Evolutionary conservation across 2,888 invertebrate species (phyloP), one percentile per base, ranked within the genome.

Genomic region (Mesoligia furuncula): DNA sequence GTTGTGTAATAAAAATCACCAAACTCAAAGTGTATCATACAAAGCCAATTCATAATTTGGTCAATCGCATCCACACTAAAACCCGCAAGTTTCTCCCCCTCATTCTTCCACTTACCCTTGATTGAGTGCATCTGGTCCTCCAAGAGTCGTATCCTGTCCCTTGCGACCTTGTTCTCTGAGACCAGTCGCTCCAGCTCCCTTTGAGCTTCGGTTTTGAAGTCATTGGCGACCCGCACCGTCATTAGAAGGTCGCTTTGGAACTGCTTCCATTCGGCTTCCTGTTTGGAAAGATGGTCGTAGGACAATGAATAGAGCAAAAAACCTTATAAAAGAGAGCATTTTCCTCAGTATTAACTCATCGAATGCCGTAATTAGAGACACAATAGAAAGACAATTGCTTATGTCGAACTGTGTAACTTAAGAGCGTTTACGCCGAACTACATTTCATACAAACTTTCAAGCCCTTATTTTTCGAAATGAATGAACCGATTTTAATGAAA

Each of bases 131-230:
- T 97, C 93, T 99, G 99, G 84, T 98, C 97, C 90, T 98, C 98
- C 11, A 99, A 95, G 85, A 97, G 95, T 73, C 98, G 97, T 80
- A 99, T 97, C 88, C 98, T 98, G 90, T 99, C 99, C 78, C 98
- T 97, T 65, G 98, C 98, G 27, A 97, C 95, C 90, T 98, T 98
- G 95, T 99, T 99, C 93, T 99, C 99, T 90, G 98, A 97, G 80
- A 98, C 98, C 68, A 99, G 97, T 68, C 98, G 97, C 91, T 98
- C 98, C 79, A 98, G 95, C 91, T 99, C 98, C 83, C 98, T 97
- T 92, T 98, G 98, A 0, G 99, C 99, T 94, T 99, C 99, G n/a
- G 98, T 98, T 95, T 99, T 99, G 95, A 99, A 99, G 95, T 99
- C 99, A 94, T 99, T 99, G 61, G 99, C 99, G 24, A 99, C 99